phyloP scores from a whole-genome alignment of 2,797 vertebrate genomes.

The Sebastes itinus region DNA sequence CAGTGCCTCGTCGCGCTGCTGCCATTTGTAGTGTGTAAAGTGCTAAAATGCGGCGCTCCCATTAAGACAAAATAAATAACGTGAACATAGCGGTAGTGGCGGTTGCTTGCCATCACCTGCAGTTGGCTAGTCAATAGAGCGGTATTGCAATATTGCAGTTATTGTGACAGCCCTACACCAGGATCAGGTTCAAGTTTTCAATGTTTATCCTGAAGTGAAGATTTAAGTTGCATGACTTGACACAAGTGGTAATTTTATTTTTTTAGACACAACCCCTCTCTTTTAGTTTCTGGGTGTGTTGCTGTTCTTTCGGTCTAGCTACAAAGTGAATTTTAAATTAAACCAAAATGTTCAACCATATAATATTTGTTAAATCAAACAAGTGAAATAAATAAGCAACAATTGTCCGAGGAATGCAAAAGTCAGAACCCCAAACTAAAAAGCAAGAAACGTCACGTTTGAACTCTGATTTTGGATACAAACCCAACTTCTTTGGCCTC shows the following conservation, averaged over 20 bases:
- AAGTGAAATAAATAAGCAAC: not conserved
- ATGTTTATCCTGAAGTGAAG: no score
- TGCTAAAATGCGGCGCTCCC: no score
- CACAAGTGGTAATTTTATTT: not conserved
- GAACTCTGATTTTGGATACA: not conserved
- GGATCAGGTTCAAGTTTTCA: not conserved
- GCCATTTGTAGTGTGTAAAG: no score
- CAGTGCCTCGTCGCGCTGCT: no score
- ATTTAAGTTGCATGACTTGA: not conserved
- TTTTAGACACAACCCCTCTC: not conserved
- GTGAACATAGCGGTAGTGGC: no score
- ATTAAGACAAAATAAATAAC: no score
- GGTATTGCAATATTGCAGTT: no score
- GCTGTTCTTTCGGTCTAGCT: not conserved
- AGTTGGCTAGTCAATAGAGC: no score
- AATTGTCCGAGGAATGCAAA: not conserved
- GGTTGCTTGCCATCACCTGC: no score
- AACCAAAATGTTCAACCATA: not conserved
- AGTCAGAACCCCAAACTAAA: not conserved
- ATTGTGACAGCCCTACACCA: no score
- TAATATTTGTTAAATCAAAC: not conserved
- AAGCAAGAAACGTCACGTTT: not conserved
- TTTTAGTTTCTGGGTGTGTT: not conserved
- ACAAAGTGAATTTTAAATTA: not conserved
- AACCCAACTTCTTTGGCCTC: not conserved